A percentile compares a stretch with the other conserved stretches of the same genome.
These are phyloP conservation scores for Smittia aterrima DNA, from an alignment of 2,888 invertebrate species.

Conservation along the genomic window DNA sequence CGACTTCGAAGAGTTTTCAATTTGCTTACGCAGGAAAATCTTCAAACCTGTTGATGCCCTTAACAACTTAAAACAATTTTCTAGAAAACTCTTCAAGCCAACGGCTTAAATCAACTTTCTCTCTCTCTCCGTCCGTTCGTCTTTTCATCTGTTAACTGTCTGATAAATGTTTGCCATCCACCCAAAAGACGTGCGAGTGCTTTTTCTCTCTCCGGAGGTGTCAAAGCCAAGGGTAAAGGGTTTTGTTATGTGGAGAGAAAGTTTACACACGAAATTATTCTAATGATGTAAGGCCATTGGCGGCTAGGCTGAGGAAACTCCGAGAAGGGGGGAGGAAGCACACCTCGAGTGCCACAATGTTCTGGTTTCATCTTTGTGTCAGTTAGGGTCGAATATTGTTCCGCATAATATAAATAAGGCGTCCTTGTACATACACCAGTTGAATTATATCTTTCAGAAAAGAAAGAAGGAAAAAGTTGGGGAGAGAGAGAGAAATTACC, in stretches of 20 bases:
- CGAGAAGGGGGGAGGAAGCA: neutral
- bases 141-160: neutral
- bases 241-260: neutral
- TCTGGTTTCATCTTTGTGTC: slow-evolving; percentile 27
- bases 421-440: neutral
- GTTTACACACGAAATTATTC: neutral
- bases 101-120: too few relatives aligned
- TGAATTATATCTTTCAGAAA: neutral
- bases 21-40: too few relatives aligned
- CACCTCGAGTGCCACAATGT: slow-evolving; percentile 17
- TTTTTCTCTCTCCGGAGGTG: neutral
- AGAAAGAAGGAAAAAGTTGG: neutral
- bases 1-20: neutral
- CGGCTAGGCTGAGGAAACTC: neutral
- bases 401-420: slow-evolving; percentile 26
- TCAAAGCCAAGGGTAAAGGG: neutral
- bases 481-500: neutral
- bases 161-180: neutral
- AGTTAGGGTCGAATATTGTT: slow-evolving; percentile 16
- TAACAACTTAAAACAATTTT: too few relatives aligned
- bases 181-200: neutral
- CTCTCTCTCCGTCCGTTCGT: neutral
- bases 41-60: too few relatives aligned
- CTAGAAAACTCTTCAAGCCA: too few relatives aligned
- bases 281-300: slow-evolving; percentile 18